Conservation (phyloP, 2,113 vertebrate genomes). For the Oreochromis niloticus region DNA sequence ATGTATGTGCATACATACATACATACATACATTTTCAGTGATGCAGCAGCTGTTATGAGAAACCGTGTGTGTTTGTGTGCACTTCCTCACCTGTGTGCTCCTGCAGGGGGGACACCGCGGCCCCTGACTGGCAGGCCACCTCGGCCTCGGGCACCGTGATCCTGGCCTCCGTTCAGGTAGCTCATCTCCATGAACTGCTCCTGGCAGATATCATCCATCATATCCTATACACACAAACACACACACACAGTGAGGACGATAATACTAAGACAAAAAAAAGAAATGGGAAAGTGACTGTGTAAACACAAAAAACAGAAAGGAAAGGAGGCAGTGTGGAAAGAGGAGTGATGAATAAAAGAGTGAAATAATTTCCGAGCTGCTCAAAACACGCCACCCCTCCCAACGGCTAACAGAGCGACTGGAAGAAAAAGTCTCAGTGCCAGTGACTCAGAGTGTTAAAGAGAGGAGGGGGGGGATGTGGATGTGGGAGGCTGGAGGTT, state of each 20-base stretch:
- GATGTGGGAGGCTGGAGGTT: background rate
- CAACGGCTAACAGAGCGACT: background rate
- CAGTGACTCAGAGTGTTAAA: conserved; percentile 33
- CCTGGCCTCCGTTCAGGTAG: conserved; percentile 91
- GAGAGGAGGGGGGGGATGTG: background rate
- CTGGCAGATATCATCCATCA: conserved; percentile 99
- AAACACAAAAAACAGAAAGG: background rate
- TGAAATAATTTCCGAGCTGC: conserved; percentile 20
- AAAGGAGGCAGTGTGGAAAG: background rate
- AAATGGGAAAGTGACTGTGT: background rate
- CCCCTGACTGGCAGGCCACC: conserved; percentile 85
- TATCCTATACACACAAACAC: conserved; percentile 75
- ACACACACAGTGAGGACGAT: background rate
- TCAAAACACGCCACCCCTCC: background rate
- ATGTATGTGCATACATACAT: background rate
- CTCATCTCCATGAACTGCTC: conserved; percentile 97
- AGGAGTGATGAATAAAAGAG: background rate
- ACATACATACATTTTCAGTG: background rate
- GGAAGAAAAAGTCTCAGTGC: conserved; percentile 15
- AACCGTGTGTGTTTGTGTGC: background rate
- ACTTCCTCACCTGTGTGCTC: conserved; percentile 78
- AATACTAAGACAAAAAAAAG: background rate
- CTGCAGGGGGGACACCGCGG: conserved; percentile 81
- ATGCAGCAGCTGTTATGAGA: background rate
- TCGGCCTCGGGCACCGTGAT: conserved; percentile 78